Conservation (phyloP, 2,888 invertebrate genomes). For the Strigamia maritima region DNA sequence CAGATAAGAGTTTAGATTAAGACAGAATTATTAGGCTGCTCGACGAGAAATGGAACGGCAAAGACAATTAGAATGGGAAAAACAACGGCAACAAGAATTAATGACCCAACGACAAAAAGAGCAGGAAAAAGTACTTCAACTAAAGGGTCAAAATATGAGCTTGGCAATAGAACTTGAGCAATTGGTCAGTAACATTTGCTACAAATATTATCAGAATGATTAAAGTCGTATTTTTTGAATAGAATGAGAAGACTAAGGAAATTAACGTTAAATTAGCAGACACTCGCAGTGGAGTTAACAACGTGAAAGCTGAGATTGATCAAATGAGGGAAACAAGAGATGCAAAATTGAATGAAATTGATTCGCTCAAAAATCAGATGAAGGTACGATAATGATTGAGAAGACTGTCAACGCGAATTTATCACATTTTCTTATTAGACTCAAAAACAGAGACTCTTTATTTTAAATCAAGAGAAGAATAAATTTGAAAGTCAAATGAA, state of each 20-base stretch:
- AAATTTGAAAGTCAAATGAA: conserved; percentile 48
- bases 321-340: conserved; percentile 90
- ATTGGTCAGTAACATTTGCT: conserved; percentile 51
- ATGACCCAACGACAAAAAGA: conserved; percentile 80
- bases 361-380: conserved; percentile 64
- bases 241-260: conserved; percentile 71
- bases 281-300: conserved; percentile 79
- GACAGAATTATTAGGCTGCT: conserved; percentile 48
- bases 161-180: conserved; percentile 74
- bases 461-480: conserved; percentile 50
- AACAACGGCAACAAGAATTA: conserved; percentile 81
- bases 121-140: conserved; percentile 74
- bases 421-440: conserved; percentile 45
- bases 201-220: neutral
- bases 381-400: conserved; percentile 42
- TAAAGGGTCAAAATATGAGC: conserved; percentile 83
- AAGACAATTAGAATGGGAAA: conserved; percentile 93
- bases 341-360: conserved; percentile 80
- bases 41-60: conserved; percentile 86
- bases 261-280: conserved; percentile 76
- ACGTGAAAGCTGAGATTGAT: conserved; percentile 92
- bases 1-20: neutral
- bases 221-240: conserved; percentile 39
- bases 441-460: conserved; percentile 47
- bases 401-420: conserved; percentile 43